phyloP scores from a whole-genome alignment of 2,888 invertebrate genomes.

The Cactoblastis cactorum region DNA sequence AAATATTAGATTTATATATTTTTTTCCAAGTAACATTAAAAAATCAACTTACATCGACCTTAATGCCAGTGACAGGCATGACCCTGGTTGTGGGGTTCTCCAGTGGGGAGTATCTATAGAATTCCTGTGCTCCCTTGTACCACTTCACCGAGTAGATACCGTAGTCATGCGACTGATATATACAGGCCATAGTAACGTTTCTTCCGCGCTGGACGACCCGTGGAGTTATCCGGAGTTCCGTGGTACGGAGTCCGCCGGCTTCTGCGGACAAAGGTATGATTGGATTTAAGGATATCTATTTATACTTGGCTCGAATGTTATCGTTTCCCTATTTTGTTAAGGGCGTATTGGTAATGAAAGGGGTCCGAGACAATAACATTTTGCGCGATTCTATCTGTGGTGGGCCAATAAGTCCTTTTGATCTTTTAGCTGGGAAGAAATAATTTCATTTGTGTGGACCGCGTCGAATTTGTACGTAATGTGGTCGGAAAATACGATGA shows the following conservation, averaged over 20 bases:
- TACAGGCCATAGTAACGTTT: constrained; percentile 85
- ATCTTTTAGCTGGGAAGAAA: background rate
- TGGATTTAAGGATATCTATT: constrained; percentile 5
- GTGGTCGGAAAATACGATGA: background rate
- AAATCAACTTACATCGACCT: constrained; percentile 87
- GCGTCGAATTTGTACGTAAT: no score
- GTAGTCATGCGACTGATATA: constrained; percentile 86
- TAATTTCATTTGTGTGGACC: background rate
- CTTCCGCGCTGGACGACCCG: constrained; percentile 84
- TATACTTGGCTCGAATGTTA: background rate
- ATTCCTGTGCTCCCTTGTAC: constrained; percentile 90
- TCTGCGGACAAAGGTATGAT: constrained; percentile 55
- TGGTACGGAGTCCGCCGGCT: constrained; percentile 84
- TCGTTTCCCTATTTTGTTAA: constrained; percentile 45
- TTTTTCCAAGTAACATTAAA: background rate
- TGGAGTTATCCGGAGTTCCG: constrained; percentile 85
- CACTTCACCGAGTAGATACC: constrained; percentile 91
- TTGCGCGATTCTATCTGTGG: background rate
- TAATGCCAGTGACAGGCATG: constrained; percentile 85
- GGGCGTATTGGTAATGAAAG: constrained; percentile 18
- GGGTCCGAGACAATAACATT: constrained; percentile 12
- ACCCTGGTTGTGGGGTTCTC: constrained; percentile 86
- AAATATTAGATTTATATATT: background rate
- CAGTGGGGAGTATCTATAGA: constrained; percentile 89
- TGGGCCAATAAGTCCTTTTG: background rate